Percentiles rank a stretch among this genome's conserved stretches.
Conservation (phyloP, 2,797 vertebrate species). For the Esox masquinongy region DNA sequence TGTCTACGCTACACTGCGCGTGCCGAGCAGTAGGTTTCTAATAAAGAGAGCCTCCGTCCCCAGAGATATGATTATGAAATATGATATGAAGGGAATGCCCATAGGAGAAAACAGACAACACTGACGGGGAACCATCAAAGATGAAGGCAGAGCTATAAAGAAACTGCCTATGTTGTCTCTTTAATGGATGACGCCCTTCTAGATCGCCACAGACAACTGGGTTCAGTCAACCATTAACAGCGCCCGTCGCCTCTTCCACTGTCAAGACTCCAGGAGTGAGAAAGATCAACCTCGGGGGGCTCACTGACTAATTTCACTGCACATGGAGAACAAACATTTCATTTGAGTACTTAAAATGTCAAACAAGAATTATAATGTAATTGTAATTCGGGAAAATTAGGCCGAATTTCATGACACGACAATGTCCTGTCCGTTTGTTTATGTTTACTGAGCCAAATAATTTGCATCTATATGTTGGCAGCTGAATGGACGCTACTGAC, state of each 20-base stretch:
- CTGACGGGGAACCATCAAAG: neutral
- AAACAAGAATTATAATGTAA: too few species aligned
- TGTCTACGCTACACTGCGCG: neutral
- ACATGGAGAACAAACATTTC: neutral
- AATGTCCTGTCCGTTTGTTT: neutral
- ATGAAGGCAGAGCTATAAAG: neutral
- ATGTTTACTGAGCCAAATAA: neutral
- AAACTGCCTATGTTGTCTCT: constrained; percentile 1
- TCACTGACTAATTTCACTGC: neutral
- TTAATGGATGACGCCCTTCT: neutral
- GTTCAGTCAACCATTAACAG: neutral
- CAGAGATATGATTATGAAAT: constrained; percentile 21
- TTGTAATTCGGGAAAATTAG: neutral
- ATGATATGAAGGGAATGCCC: constrained; percentile 37
- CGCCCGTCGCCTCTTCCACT: neutral
- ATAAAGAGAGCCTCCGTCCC: constrained; percentile 20
- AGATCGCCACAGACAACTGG: neutral
- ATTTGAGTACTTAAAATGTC: neutral
- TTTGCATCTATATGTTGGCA: constrained; percentile 16
- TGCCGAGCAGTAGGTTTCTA: constrained; percentile 11
- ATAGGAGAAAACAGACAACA: constrained; percentile 13
- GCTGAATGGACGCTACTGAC: constrained; percentile 26
- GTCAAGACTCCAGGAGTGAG: neutral
- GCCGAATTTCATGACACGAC: neutral
- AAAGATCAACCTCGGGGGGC: neutral